phyloP scores from a whole-genome alignment of 2,113 vertebrate genomes.

The Peucedramus taeniatus region DNA sequence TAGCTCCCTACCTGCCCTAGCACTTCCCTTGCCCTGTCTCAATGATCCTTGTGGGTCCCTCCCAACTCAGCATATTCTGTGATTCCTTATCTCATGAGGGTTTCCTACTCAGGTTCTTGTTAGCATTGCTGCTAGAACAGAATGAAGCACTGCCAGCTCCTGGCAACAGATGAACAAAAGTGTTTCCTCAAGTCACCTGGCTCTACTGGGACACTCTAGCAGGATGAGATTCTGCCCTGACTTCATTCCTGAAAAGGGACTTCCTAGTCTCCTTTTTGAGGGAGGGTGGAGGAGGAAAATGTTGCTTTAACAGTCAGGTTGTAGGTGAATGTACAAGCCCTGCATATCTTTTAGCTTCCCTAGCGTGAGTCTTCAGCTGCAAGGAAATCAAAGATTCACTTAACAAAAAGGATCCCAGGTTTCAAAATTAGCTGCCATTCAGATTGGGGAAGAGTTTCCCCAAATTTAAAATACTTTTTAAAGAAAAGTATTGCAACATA shows the following conservation, averaged over 20 bases:
- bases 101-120: background rate
- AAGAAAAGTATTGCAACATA: background rate
- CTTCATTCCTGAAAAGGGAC: background rate
- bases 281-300: background rate
- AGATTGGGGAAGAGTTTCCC: background rate
- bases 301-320: background rate
- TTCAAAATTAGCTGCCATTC: background rate
- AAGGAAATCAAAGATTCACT: background rate
- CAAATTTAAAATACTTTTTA: background rate
- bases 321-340: background rate
- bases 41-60: background rate
- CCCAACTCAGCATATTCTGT: background rate
- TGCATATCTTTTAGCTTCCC: background rate
- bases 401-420: background rate
- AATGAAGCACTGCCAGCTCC: background rate
- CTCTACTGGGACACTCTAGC: background rate
- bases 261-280: background rate
- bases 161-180: background rate
- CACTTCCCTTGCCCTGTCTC: background rate
- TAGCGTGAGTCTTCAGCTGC: background rate
- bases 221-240: background rate
- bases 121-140: background rate
- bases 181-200: background rate
- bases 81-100: background rate
- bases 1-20: background rate